A percentile compares a stretch with the other conserved stretches of the same genome.
Evolutionary conservation across 2,888 invertebrate genomes (phyloP).

Genomic region (Mechanitis mazaeus): DNA sequence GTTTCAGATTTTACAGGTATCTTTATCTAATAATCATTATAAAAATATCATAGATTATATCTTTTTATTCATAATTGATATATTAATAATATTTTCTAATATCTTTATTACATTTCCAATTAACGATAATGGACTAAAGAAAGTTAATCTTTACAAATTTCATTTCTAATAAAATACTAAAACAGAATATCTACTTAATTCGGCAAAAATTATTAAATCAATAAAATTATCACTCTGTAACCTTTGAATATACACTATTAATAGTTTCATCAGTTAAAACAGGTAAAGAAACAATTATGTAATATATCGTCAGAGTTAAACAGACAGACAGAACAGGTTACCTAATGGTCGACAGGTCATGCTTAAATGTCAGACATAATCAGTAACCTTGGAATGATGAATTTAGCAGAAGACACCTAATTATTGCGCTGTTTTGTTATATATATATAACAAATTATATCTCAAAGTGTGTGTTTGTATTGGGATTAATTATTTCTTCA

Average conservation of each 20-base stretch:
- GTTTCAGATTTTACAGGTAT: constrained; percentile 68
- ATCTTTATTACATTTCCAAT: no score
- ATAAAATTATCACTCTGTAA: constrained; percentile 23
- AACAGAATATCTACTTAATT: no score
- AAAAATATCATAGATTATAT: no score
- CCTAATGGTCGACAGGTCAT: constrained; percentile 48
- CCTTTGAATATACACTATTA: neutral
- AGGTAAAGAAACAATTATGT: neutral
- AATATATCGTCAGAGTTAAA: constrained; percentile 33
- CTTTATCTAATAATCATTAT: constrained; percentile 7
- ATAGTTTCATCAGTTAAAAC: neutral
- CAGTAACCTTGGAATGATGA: constrained; percentile 63
- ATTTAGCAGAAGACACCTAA: constrained; percentile 58
- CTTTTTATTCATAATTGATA: no score
- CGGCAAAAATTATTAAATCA: neutral
- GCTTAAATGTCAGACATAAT: constrained; percentile 62
- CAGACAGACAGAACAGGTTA: constrained; percentile 51
- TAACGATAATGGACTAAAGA: no score
- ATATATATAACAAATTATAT: neutral
- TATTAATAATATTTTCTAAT: no score
- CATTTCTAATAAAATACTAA: no score
- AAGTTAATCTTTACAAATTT: no score
- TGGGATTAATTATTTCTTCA: no score
- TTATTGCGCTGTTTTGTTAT: neutral
- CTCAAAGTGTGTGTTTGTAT: neutral